A percentile compares a stretch with the other conserved stretches of the same genome.
Conservation (phyloP, 1,140 invertebrate species). For the Spodoptera litura region DNA sequence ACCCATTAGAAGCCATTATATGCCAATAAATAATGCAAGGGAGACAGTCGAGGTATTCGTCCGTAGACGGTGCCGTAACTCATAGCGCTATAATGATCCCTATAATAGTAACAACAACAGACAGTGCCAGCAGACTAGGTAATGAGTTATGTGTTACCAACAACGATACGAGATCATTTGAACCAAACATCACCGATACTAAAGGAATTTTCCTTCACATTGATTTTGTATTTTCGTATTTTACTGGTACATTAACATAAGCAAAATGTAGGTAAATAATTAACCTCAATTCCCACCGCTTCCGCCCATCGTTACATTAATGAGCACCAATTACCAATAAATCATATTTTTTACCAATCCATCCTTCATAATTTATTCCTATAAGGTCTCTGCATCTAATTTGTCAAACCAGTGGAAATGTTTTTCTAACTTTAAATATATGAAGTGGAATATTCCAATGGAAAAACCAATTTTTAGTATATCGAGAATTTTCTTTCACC, state of each 20-base stretch:
- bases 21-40: constrained; percentile 78
- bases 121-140: constrained; percentile 42
- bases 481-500: too few relatives aligned
- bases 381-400: background rate
- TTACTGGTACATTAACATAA: background rate
- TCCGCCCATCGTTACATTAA: background rate
- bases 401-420: too few relatives aligned
- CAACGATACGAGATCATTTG: constrained; percentile 32
- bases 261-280: background rate
- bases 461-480: too few relatives aligned
- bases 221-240: background rate
- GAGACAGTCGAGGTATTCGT: constrained; percentile 75
- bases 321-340: constrained; percentile 14
- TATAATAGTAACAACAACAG: constrained; percentile 64
- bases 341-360: background rate
- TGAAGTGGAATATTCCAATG: too few relatives aligned
- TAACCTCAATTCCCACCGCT: background rate
- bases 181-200: background rate
- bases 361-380: background rate
- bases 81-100: constrained; percentile 69
- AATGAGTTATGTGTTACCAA: constrained; percentile 37
- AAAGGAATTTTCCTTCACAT: background rate
- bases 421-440: too few relatives aligned
- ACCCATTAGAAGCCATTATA: constrained; percentile 81
- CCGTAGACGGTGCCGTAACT: constrained; percentile 73